Evolutionary conservation across 2,797 vertebrate species (phyloP).

Genomic region (Ispidina lecontei): DNA sequence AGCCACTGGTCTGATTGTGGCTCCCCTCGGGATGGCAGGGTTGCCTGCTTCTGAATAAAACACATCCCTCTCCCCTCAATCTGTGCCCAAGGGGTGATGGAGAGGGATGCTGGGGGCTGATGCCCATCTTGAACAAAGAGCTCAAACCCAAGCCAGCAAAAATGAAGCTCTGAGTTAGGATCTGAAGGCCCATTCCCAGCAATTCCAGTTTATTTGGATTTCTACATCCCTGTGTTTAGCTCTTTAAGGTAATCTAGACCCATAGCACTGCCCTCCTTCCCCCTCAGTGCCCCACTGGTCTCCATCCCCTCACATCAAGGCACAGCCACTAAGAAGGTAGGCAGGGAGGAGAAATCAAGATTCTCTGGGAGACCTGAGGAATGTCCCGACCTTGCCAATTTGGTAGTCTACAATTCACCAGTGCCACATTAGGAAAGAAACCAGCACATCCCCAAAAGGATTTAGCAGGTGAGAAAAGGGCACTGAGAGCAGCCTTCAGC

Average conservation of each 20-base stretch:
- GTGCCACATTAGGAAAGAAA: neutral
- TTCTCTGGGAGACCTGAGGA: neutral
- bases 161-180: neutral
- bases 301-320: neutral
- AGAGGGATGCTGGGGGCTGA: neutral
- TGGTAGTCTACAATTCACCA: neutral
- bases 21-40: neutral
- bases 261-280: neutral
- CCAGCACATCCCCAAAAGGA: neutral
- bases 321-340: neutral
- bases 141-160: neutral
- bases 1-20: neutral
- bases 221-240: neutral
- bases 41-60: neutral
- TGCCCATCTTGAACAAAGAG: no score
- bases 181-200: neutral
- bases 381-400: neutral
- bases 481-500: rapidly evolving
- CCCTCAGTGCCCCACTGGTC: rapidly evolving
- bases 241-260: neutral
- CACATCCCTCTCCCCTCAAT: neutral
- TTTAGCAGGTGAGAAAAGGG: neutral
- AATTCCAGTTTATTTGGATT: neutral
- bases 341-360: neutral
- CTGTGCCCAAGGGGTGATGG: no score